Percentiles rank a stretch among this genome's conserved stretches.
Evolutionary conservation across 2,888 invertebrate species (phyloP).

Genomic region (Sericinus montela): DNA sequence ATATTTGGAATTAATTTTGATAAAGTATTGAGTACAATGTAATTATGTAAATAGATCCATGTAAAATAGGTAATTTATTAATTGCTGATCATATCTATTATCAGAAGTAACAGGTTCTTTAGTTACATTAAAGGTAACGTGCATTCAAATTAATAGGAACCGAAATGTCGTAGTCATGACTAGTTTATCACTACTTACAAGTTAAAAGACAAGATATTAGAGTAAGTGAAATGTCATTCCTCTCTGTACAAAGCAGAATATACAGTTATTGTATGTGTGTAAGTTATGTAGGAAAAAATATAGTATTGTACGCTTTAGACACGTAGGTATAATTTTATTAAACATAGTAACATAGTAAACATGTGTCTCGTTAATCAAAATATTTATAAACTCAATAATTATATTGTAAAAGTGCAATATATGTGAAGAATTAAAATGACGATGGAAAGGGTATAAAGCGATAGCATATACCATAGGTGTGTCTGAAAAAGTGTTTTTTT

Average conservation of each 20-base stretch:
- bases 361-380: neutral
- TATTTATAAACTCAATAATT: neutral
- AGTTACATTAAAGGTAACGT: constrained; percentile 19
- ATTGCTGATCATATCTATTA: constrained; percentile 27
- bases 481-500: too few species aligned
- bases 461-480: too few species aligned
- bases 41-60: constrained; percentile 21
- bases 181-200: neutral
- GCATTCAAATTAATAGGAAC: constrained; percentile 3
- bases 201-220: constrained; percentile 14
- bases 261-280: neutral
- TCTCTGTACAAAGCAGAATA: constrained; percentile 7
- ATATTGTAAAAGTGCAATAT: constrained; percentile 10
- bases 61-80: constrained; percentile 34
- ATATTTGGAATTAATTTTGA: constrained; percentile 22
- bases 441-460: too few species aligned
- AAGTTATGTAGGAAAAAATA: neutral
- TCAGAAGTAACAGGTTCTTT: constrained; percentile 13
- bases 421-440: neutral
- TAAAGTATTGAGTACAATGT: constrained; percentile 21
- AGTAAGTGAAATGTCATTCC: constrained; percentile 13
- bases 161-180: constrained; percentile 1
- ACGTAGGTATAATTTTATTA: neutral
- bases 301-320: neutral
- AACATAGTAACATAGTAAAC: too few species aligned